Evolutionary conservation across 2,888 invertebrate genomes (phyloP).

Genomic region (Oconnorella tubifera): DNA sequence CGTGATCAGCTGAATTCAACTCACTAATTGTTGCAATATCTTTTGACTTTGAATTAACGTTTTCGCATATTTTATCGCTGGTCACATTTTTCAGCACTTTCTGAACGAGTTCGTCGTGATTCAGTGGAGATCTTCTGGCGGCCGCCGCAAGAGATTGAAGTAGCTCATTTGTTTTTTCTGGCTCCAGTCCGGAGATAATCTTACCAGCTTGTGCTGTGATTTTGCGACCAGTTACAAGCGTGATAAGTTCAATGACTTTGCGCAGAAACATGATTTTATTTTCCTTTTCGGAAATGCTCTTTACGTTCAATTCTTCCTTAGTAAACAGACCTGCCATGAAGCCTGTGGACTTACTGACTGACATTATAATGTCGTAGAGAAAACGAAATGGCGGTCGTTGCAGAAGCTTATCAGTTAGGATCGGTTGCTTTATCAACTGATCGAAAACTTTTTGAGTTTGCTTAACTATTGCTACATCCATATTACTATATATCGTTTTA

Average conservation of each 20-base stretch:
- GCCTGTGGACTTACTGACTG: background rate
- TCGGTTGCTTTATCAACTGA: background rate
- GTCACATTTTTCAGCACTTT: background rate
- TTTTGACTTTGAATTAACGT: too few relatives aligned
- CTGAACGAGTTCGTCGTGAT: background rate
- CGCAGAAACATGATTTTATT: background rate
- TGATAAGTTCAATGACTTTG: background rate
- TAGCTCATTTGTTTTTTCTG: background rate
- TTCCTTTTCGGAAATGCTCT: background rate
- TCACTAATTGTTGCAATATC: too few relatives aligned
- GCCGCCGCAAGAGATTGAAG: background rate
- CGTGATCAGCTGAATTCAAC: too few relatives aligned
- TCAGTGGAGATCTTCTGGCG: background rate
- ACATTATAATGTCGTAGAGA: background rate
- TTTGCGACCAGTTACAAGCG: background rate
- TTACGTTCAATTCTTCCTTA: background rate
- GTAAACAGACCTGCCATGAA: background rate
- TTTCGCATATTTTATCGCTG: too few relatives aligned
- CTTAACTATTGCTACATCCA: too few relatives aligned
- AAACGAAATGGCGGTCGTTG: background rate
- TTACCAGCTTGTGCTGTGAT: background rate
- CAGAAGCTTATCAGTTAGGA: background rate
- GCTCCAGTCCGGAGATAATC: background rate
- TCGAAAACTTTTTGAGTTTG: too few relatives aligned
- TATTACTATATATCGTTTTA: too few relatives aligned